Evolutionary conservation across 2,888 invertebrate species (phyloP).

Genomic region (Agrotis segetum): DNA sequence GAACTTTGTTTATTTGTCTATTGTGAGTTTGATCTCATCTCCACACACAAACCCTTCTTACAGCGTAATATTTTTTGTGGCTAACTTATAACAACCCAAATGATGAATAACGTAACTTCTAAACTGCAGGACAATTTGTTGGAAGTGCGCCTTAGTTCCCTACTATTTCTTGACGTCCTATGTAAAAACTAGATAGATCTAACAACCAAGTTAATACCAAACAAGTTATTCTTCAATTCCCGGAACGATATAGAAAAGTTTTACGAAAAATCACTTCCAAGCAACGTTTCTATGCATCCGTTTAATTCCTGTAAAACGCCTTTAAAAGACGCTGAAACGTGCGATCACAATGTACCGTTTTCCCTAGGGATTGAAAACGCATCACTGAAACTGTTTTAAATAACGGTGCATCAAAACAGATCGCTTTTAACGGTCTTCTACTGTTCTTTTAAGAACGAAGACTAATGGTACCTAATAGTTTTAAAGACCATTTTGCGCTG

Average conservation of each 20-base stretch:
- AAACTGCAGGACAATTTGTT: too few relatives aligned
- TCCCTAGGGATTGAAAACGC: conserved; percentile 43
- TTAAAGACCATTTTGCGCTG: not conserved
- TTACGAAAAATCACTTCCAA: not conserved
- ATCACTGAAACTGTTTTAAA: conserved; percentile 39
- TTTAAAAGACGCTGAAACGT: conserved; percentile 21
- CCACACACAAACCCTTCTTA: too few relatives aligned
- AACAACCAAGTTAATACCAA: not conserved
- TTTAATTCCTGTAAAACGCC: conserved; percentile 43
- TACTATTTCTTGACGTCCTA: too few relatives aligned
- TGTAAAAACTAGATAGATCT: too few relatives aligned
- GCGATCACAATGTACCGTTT: conserved; percentile 23
- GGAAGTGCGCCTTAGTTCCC: too few relatives aligned
- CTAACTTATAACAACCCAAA: too few relatives aligned
- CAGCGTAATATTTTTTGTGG: too few relatives aligned
- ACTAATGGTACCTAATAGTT: conserved; percentile 18
- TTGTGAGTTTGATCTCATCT: too few relatives aligned
- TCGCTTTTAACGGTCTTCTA: conserved; percentile 11
- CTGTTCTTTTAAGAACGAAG: conserved; percentile 21
- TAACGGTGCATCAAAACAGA: conserved; percentile 33
- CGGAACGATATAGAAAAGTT: not conserved
- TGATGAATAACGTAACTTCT: too few relatives aligned
- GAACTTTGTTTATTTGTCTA: too few relatives aligned
- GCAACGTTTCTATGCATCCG: conserved; percentile 24
- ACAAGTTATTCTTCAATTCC: conserved; percentile 34